A percentile compares a stretch with the other conserved stretches of the same genome.
These are phyloP conservation scores for Plectropomus leopardus DNA, from an alignment of 2,113 vertebrate genomes.

Conservation along the genomic window DNA sequence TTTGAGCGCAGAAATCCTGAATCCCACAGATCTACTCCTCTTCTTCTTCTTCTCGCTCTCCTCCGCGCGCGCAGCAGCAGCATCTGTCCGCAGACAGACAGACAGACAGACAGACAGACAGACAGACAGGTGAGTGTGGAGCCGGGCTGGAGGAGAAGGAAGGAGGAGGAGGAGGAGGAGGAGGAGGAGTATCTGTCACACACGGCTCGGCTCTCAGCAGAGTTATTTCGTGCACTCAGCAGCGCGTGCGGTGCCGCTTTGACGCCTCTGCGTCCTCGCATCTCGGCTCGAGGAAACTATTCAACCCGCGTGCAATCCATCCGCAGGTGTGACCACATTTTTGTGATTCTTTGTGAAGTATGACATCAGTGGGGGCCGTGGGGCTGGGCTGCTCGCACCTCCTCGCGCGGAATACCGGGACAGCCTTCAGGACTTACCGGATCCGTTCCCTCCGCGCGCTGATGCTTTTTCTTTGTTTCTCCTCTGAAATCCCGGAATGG, in stretches of 20 bases:
- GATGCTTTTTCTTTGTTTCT: too few relatives aligned
- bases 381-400: slow-evolving; percentile 35
- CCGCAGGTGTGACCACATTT: slow-evolving; percentile 8
- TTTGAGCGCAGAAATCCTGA: neutral
- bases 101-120: neutral
- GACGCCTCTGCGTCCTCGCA: neutral
- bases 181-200: slow-evolving; percentile 17
- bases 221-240: slow-evolving; percentile 20
- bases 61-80: neutral
- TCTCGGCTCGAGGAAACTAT: neutral
- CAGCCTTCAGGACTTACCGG: too few relatives aligned
- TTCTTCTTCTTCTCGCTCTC: too few relatives aligned
- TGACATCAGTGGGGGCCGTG: slow-evolving; percentile 60
- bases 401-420: slow-evolving; percentile 51
- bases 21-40: neutral
- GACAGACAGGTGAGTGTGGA: slow-evolving; percentile 3
- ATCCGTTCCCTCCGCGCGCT: too few relatives aligned
- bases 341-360: too few relatives aligned
- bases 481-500: slow-evolving; percentile 38
- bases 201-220: slow-evolving; percentile 8
- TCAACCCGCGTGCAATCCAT: neutral
- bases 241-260: neutral
- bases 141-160: neutral
- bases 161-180: too few relatives aligned
- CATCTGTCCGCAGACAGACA: neutral